These are phyloP conservation scores for Diaperis boleti DNA, from an alignment of 2,888 invertebrate species.

Conservation along the genomic window DNA sequence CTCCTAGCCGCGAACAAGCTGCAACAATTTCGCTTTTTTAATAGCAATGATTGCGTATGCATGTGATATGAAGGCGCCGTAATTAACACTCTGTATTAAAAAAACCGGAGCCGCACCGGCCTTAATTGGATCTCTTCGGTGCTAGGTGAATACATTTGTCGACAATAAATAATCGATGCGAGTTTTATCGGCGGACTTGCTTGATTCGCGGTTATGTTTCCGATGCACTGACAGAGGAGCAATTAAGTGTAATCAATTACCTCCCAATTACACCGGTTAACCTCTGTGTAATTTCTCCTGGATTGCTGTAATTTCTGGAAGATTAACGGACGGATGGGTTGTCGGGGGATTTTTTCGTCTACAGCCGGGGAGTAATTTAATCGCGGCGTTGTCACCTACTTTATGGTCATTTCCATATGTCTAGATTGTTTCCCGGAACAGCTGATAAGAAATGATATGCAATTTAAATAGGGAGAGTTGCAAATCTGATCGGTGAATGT, in stretches of 20 bases:
- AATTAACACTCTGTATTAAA: too few relatives aligned
- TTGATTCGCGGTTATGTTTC: slow-evolving; percentile 33
- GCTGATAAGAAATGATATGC: neutral
- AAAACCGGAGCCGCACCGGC: too few relatives aligned
- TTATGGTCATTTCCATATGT: slow-evolving; percentile 5
- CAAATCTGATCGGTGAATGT: too few relatives aligned
- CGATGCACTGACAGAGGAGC: slow-evolving; percentile 52
- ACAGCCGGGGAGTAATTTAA: slow-evolving; percentile 1
- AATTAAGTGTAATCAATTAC: slow-evolving; percentile 55
- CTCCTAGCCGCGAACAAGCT: neutral
- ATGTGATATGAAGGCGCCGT: slow-evolving; percentile 1
- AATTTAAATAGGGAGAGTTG: slow-evolving; percentile 4
- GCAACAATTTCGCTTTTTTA: neutral
- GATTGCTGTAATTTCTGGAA: slow-evolving; percentile 30
- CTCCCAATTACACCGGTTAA: slow-evolving; percentile 48
- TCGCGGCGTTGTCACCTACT: neutral
- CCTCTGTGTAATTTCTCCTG: slow-evolving; percentile 31
- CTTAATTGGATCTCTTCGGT: too few relatives aligned
- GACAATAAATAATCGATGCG: too few relatives aligned
- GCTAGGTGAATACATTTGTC: too few relatives aligned
- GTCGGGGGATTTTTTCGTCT: slow-evolving; percentile 14
- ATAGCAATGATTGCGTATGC: neutral
- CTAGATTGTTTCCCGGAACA: neutral
- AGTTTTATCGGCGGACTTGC: too few relatives aligned
- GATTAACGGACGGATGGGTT: neutral